Conservation (phyloP, 2,888 invertebrate genomes). For the Troides aeacus region DNA sequence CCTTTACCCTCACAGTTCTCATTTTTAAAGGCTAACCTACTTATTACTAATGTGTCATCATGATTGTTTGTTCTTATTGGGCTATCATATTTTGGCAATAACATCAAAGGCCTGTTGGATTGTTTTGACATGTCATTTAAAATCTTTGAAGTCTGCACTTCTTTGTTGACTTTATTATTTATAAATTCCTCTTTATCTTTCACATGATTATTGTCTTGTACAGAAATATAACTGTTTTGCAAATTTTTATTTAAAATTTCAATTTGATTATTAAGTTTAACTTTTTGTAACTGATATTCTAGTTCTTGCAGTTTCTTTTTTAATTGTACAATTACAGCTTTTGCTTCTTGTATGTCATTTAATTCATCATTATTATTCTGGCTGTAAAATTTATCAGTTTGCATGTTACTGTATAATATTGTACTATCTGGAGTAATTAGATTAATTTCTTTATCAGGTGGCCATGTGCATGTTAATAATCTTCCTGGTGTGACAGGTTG, state of each 20-base stretch:
- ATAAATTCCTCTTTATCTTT: conserved; percentile 52
- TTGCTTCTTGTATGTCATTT: conserved; percentile 64
- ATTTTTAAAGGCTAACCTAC: conserved; percentile 58
- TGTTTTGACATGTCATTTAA: conserved; percentile 52
- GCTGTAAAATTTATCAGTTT: conserved; percentile 50
- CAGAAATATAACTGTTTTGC: conserved; percentile 51
- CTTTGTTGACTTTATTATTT: conserved; percentile 43
- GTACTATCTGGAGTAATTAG: conserved; percentile 48
- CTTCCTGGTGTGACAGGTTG: conserved; percentile 87
- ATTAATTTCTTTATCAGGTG: conserved; percentile 74
- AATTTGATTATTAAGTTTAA: conserved; percentile 60
- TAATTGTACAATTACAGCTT: conserved; percentile 59
- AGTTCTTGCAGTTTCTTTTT: conserved; percentile 62
- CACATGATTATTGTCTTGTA: conserved; percentile 43
- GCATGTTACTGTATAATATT: conserved; percentile 43
- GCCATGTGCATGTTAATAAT: conserved; percentile 86
- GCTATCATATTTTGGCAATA: conserved; percentile 63
- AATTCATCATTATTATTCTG: conserved; percentile 68
- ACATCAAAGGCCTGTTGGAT: conserved; percentile 69
- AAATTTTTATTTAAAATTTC: conserved; percentile 60
- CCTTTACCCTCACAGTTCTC: conserved; percentile 52
- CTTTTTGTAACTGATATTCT: conserved; percentile 66
- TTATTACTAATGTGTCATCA: conserved; percentile 63
- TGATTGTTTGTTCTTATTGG: conserved; percentile 65
- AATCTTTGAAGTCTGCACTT: conserved; percentile 56